Conservation (phyloP, 2,888 invertebrate genomes). For the Esperia sulphurella region DNA sequence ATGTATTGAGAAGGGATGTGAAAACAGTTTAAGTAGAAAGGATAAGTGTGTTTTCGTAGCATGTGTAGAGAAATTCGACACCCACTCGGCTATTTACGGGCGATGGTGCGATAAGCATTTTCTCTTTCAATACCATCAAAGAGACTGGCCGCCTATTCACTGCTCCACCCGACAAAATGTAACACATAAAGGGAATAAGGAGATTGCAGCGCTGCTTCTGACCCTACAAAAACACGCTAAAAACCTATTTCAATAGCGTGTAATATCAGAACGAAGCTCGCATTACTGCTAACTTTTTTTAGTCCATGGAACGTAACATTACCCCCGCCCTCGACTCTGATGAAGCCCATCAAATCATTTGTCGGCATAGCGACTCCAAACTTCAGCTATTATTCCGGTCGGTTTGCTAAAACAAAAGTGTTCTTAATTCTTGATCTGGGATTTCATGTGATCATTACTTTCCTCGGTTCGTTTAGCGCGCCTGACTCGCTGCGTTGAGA, state of each 20-base stretch:
- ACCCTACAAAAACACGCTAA: conserved; percentile 42
- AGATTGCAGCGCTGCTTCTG: conserved; percentile 54
- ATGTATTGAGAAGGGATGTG: conserved; percentile 58
- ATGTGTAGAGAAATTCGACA: conserved; percentile 71
- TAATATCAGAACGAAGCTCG: conserved; percentile 6
- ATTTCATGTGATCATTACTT: conserved; percentile 66
- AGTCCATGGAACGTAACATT: conserved; percentile 48
- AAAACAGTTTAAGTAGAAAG: conserved; percentile 72
- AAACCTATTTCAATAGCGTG: conserved; percentile 41
- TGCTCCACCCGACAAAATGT: conserved; percentile 58
- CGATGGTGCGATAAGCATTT: conserved; percentile 75
- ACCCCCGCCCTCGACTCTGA: conserved; percentile 51
- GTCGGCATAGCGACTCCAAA: conserved; percentile 65
- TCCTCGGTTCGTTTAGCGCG: conserved; percentile 53
- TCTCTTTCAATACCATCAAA: conserved; percentile 75
- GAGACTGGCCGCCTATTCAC: conserved; percentile 71
- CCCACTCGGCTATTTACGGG: conserved; percentile 70
- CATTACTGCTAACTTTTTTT: conserved; percentile 35
- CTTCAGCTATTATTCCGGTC: conserved; percentile 68
- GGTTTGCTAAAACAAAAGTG: conserved; percentile 68
- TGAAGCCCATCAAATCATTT: conserved; percentile 70
- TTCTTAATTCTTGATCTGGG: conserved; percentile 68
- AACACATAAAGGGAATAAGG: conserved; percentile 61
- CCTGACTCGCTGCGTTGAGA: conserved; percentile 25
- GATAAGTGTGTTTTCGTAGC: conserved; percentile 72